Evolutionary conservation across 1,140 invertebrate species (phyloP).

Genomic region (Adelges cooleyi): DNA sequence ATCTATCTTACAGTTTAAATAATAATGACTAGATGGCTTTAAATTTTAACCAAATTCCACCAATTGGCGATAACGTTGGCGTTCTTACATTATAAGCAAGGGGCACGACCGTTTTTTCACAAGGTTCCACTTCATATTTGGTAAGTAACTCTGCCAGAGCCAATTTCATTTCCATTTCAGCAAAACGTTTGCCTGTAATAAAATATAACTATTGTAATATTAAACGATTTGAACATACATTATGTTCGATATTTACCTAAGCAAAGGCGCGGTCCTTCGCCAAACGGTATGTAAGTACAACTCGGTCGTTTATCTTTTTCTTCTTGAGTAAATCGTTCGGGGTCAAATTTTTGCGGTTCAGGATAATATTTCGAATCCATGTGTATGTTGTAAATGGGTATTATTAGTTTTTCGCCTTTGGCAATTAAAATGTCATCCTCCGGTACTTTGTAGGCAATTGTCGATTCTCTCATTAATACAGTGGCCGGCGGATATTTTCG

Average conservation of each 20-base stretch:
- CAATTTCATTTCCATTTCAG: slow-evolving; percentile 30
- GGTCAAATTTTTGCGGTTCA: slow-evolving; percentile 47
- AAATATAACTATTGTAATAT: background rate
- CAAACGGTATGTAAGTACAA: slow-evolving; percentile 45
- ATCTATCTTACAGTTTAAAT: too few relatives aligned
- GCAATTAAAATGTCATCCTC: slow-evolving; percentile 38
- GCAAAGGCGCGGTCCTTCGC: slow-evolving; percentile 47
- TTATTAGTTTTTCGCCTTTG: slow-evolving; percentile 38
- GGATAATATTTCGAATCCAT: slow-evolving; percentile 43
- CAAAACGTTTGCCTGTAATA: slow-evolving; percentile 31
- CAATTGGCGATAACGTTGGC: background rate
- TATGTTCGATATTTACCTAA: slow-evolving; percentile 38
- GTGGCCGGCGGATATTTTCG: slow-evolving; percentile 39
- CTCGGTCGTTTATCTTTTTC: slow-evolving; percentile 37
- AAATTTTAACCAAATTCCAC: slow-evolving; percentile 23
- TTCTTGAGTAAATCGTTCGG: slow-evolving; percentile 40
- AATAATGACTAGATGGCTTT: too few relatives aligned
- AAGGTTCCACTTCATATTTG: slow-evolving; percentile 33
- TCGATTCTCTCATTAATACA: slow-evolving; percentile 38
- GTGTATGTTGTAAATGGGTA: slow-evolving; percentile 46
- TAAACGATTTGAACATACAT: background rate
- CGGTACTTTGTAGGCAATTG: slow-evolving; percentile 42
- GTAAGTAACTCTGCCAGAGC: slow-evolving; percentile 30
- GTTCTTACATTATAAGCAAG: background rate
- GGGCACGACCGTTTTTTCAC: slow-evolving; percentile 21